Evolutionary conservation across 2,113 vertebrate species (phyloP).

Genomic region (Xiphorhynchus elegans): DNA sequence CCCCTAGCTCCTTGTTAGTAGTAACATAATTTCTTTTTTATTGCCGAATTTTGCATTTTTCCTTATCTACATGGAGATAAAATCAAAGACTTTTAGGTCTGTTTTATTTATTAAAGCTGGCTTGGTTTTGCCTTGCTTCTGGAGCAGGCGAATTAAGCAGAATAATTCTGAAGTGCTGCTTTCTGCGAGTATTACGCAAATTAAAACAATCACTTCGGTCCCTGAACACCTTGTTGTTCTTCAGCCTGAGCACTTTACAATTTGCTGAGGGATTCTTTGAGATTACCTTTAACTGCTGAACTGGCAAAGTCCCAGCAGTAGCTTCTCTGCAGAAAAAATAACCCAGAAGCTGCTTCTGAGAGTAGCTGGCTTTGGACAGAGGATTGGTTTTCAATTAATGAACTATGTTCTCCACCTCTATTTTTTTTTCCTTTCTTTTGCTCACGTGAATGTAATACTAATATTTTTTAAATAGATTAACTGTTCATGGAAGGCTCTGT

Average conservation of each 20-base stretch:
- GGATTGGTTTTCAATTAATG: background rate
- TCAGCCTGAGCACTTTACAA: background rate
- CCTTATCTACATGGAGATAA: background rate
- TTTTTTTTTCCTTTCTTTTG: background rate
- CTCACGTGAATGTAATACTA: background rate
- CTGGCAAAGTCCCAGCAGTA: constrained; percentile 8
- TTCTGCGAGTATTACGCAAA: constrained; percentile 13
- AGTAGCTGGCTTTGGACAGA: background rate
- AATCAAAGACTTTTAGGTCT: background rate
- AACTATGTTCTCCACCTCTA: background rate
- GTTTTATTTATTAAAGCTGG: background rate
- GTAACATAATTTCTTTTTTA: background rate
- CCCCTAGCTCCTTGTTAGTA: background rate
- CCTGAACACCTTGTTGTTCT: constrained; percentile 2
- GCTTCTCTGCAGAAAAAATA: background rate
- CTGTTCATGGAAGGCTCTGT: background rate
- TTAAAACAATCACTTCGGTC: constrained; percentile 41
- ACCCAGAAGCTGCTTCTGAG: background rate
- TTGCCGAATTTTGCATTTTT: background rate
- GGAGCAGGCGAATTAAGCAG: background rate
- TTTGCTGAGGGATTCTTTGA: constrained; percentile 48
- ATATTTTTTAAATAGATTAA: background rate
- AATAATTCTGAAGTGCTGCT: background rate
- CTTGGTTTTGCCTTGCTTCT: background rate
- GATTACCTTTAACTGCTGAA: constrained; percentile 46